Evolutionary conservation across 2,888 invertebrate genomes (phyloP).

Genomic region (Habroteleia sp.): DNA sequence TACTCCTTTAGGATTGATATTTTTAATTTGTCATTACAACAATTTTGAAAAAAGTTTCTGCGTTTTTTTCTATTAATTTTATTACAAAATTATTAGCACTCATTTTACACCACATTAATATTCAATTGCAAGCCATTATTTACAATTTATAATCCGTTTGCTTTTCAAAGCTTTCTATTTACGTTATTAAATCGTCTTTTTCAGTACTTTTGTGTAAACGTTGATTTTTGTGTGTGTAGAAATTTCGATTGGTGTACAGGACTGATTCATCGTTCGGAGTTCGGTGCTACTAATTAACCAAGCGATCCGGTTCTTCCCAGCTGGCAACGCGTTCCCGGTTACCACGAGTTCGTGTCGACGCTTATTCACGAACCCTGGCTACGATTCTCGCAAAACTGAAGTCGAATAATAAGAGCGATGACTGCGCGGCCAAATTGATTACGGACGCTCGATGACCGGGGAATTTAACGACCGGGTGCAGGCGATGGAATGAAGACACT

Average conservation of each 20-base stretch:
- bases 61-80: too few species aligned
- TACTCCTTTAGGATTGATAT: too few species aligned
- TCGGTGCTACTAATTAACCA: conserved; percentile 73
- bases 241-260: conserved; percentile 29
- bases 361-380: conserved; percentile 50
- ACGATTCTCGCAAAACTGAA: conserved; percentile 53
- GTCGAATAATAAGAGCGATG: conserved; percentile 39
- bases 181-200: too few species aligned
- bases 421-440: conserved; percentile 36
- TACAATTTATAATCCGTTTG: too few species aligned
- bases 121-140: too few species aligned
- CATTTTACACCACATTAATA: too few species aligned
- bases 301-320: conserved; percentile 74
- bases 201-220: conserved; percentile 1
- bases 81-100: too few species aligned
- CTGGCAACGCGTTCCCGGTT: conserved; percentile 68
- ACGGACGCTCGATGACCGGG: conserved; percentile 26
- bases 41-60: too few species aligned
- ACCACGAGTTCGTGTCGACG: conserved; percentile 36
- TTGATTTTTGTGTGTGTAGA: too few species aligned
- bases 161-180: too few species aligned
- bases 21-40: too few species aligned
- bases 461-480: conserved; percentile 25
- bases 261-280: conserved; percentile 72
- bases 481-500: conserved; percentile 16